Percentiles rank a stretch among this genome's conserved stretches.
Conservation (phyloP, 2,113 vertebrate species). For the Papio anubis region DNA sequence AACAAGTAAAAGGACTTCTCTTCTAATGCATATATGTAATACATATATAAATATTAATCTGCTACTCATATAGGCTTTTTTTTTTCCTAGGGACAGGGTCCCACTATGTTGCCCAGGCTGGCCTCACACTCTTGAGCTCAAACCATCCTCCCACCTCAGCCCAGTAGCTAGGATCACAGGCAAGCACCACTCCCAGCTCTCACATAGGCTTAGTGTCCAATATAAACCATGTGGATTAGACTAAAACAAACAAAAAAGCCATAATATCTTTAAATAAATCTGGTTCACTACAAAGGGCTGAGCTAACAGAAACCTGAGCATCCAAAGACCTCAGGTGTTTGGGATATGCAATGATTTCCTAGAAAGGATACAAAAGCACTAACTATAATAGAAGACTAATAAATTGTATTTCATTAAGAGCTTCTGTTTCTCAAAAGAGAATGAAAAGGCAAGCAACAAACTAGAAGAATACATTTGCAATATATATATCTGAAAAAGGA, state of each 20-base stretch:
- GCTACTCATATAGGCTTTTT: background rate
- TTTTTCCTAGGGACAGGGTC: no score
- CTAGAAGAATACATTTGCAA: background rate
- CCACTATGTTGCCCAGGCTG: background rate
- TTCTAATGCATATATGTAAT: background rate
- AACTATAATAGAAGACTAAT: background rate
- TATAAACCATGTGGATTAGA: background rate
- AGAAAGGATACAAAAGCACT: background rate
- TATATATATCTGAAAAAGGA: background rate
- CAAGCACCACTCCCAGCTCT: background rate
- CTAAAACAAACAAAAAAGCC: background rate
- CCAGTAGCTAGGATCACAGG: no score
- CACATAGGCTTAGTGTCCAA: background rate
- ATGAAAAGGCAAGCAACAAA: background rate
- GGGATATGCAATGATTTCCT: background rate
- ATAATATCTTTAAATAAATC: background rate
- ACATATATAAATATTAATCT: background rate
- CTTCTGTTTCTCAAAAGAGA: background rate
- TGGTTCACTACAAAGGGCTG: background rate
- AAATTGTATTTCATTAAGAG: background rate
- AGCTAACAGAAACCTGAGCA: background rate
- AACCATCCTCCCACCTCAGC: no score
- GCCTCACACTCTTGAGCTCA: no score
- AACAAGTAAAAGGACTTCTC: background rate
- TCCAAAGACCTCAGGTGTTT: background rate